Evolutionary conservation across 2,797 vertebrate genomes (phyloP), one percentile per base, ranked within the genome.

Genomic region (Telmatherina bonti): DNA sequence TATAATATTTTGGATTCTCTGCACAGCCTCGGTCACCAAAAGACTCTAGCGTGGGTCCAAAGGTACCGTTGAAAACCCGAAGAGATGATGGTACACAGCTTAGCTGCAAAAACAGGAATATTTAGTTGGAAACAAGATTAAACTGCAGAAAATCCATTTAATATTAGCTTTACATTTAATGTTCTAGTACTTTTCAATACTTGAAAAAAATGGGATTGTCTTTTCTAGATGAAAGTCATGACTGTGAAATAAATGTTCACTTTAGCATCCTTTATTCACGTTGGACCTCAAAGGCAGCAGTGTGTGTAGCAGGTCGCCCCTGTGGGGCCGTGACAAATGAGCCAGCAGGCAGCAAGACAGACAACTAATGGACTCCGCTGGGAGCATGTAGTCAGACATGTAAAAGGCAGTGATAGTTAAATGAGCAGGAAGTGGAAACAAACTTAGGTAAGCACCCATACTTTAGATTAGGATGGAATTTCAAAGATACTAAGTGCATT

Each of bases 1-100:
- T 96, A 93, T 97, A 98, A 82, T 99, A 96, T 62, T 97, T 96
- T 52, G 96, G 97, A 84, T 97, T 96, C 60, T 95, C 93, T 0
- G 91, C 79, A 0, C 97, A 99, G 85, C 95, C 91, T 0, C 88
- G 85, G 3, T 91, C 84, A 0, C 79, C 87, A 3, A 77, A 13
- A 0, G 52, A 79, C 86, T 82, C 83, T 15, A 90, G 47, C 38
- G 67, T 53, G 0, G 41, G 2, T 0, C 94, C 92, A 0, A 78
- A 67, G n/a, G 89, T 96, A 52, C 78, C 60, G 22, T 97, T 98
- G 56, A 69, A 29, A n/a, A 85, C 15, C 52, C 62, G 1, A 2
- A 73, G 36, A 66, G 93, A 93, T 54, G 89, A 94, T 60, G 96
- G 96, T 57, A 92, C 77, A 76, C 97, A 98, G 88, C 96, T 96